These are phyloP conservation scores for Dinomys branickii DNA, from an alignment of 2,113 vertebrate genomes.

Conservation along the genomic window DNA sequence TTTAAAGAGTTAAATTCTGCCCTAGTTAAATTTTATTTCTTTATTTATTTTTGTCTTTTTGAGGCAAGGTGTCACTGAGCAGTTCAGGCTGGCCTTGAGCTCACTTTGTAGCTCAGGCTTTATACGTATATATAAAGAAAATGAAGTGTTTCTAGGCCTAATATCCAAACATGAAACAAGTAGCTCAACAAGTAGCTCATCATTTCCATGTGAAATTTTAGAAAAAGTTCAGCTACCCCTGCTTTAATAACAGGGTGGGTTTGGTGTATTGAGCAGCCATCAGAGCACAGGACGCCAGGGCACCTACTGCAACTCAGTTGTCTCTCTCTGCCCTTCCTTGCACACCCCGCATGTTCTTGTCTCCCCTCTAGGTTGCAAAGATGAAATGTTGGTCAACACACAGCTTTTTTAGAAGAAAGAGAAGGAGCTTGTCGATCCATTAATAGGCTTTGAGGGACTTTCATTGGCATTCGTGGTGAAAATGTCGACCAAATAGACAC, in stretches of 20 bases:
- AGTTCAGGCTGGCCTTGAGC: no score
- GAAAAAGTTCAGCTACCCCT: background rate
- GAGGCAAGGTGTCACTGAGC: no score
- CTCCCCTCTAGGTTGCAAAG: background rate
- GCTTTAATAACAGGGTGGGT: background rate
- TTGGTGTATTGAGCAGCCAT: background rate
- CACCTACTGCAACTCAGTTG: background rate
- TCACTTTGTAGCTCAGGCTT: no score
- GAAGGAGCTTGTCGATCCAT: background rate
- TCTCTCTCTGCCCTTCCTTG: background rate
- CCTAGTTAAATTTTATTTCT: no score
- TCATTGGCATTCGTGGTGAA: background rate
- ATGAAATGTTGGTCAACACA: background rate
- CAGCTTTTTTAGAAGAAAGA: background rate
- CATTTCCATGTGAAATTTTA: background rate
- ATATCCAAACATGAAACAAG: background rate
- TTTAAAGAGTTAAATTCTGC: no score
- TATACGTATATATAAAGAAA: background rate
- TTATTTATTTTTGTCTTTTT: no score
- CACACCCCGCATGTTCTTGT: background rate
- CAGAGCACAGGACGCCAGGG: background rate
- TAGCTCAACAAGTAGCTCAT: background rate
- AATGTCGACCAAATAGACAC: background rate
- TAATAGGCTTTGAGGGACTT: background rate
- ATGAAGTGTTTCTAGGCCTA: background rate